Evolutionary conservation across 2,797 vertebrate genomes (phyloP).

Genomic region (Spatula clypeata): DNA sequence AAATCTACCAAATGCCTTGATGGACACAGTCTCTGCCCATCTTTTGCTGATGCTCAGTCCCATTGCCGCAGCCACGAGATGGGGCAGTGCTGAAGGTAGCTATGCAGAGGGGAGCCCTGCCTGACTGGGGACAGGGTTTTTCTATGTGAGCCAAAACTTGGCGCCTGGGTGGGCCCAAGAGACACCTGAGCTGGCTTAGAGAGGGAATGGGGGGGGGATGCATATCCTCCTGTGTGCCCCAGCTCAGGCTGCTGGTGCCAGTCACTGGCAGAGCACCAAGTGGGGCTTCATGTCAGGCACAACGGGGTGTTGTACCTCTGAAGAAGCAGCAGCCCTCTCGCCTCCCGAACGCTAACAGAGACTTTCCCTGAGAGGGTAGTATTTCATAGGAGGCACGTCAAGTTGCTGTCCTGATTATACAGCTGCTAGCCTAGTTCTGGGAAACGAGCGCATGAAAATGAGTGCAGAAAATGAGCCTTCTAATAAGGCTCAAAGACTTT

Average conservation of each 20-base stretch:
- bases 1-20: neutral
- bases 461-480: constrained; percentile 80
- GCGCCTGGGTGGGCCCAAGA: neutral
- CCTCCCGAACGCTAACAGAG: constrained; percentile 39
- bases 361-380: constrained; percentile 37
- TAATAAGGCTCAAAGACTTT: constrained; percentile 78
- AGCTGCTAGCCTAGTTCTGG: constrained; percentile 78
- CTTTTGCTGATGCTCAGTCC: neutral
- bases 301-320: neutral
- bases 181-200: neutral
- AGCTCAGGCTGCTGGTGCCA: neutral
- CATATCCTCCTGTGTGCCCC: accelerated
- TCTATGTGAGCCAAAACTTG: neutral
- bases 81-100: neutral
- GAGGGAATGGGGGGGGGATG: neutral
- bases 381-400: constrained; percentile 61
- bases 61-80: neutral
- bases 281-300: neutral
- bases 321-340: neutral
- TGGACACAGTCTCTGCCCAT: neutral
- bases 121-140: neutral
- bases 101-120: neutral
- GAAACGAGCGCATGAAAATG: constrained; percentile 66
- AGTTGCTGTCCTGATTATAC: constrained; percentile 73
- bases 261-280: neutral